These are phyloP conservation scores for Ricordea florida DNA, from an alignment of 92 coral and sea anemone genomes.

Conservation along the genomic window DNA sequence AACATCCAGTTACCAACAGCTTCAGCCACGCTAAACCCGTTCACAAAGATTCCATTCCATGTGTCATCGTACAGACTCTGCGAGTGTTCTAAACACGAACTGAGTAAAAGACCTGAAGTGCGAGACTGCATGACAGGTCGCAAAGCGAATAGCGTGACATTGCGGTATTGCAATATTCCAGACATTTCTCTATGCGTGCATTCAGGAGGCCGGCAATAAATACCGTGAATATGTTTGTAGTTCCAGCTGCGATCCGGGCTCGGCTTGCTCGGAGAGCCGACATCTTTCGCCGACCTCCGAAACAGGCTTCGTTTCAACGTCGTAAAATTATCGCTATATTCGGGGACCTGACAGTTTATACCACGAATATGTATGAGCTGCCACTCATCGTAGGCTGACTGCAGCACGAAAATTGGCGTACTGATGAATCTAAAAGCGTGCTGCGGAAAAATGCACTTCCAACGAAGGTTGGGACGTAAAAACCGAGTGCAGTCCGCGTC, in stretches of 20 bases:
- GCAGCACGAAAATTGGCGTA: slow-evolving; percentile 90
- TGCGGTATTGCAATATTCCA: slow-evolving; percentile 70
- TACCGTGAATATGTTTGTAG: slow-evolving; percentile 79
- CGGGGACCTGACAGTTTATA: slow-evolving; percentile 85
- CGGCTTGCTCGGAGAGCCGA: not conserved
- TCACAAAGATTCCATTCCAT: slow-evolving; percentile 77
- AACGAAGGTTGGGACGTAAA: slow-evolving; percentile 54
- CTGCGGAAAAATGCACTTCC: slow-evolving; percentile 97
- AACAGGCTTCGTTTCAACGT: slow-evolving; percentile 16
- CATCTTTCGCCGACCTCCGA: slow-evolving; percentile 22
- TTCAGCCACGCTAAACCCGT: slow-evolving; percentile 70
- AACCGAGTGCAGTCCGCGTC: slow-evolving; percentile 75
- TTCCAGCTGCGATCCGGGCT: slow-evolving; percentile 66
- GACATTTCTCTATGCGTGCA: slow-evolving; percentile 79
- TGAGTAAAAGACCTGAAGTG: slow-evolving; percentile 68
- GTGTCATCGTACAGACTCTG: slow-evolving; percentile 86
- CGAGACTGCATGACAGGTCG: slow-evolving; percentile 70
- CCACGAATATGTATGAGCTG: slow-evolving; percentile 87
- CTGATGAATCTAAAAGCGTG: slow-evolving; percentile 74
- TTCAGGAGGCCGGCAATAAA: slow-evolving; percentile 90
- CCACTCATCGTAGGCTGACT: slow-evolving; percentile 98
- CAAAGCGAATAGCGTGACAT: slow-evolving; percentile 78
- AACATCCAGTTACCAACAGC: slow-evolving; percentile 91
- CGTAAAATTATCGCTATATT: slow-evolving; percentile 63
- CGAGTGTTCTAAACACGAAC: slow-evolving; percentile 94